Base-by-base conservation (phyloP, 2,888 invertebrate species). In the Conchocele bisecta region DNA sequence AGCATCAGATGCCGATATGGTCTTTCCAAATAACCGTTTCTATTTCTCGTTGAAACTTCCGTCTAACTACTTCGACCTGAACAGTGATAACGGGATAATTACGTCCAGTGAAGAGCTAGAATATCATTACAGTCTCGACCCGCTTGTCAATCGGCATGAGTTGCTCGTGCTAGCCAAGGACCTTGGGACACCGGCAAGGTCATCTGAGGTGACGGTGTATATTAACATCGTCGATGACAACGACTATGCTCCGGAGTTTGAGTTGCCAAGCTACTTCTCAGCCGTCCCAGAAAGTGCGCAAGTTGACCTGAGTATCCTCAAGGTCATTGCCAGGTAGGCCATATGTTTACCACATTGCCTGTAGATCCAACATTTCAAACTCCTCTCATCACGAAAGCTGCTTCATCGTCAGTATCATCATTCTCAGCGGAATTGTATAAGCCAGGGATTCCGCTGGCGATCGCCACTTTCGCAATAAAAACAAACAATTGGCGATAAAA, bases 111-210 rank as follows among this genome's bases (percentile, higher is more conserved):
- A 95, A 83, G 94, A 94, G 11, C 59, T 89, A 59, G 73, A 70
- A 11, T 88, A 83, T 75, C 69, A 79, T 41, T 79, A 79, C 5
- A 71, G 69, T 2, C 61, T 56, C 20, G 79, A 75, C 28, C 46
- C 70, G 6, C 65, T 77, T 11, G 78, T 80, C 31, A 90, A 90
- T 60, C 73, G 75, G 5, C 77, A 86, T 51, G 78, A 85, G 26
- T 70, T 90, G 58, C 81, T 85, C 17, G 94, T 98, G n/a, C 92
- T 97, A 1, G 98, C 98, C 0, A 96, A 95, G 0, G 98, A 98
- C 91, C 96, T 97, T 87, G 98, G 98, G 0, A 97, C 97, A 89
- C 98, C 98, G 0, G 97, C 98, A 0, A 94, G 97, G 94, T 96
- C 96, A 33, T 96, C 97, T 0, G 96, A 96, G 91, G 95, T 96